Base-by-base conservation (phyloP, 1,140 invertebrate genomes). In the Bilobella aurantiaca region DNA sequence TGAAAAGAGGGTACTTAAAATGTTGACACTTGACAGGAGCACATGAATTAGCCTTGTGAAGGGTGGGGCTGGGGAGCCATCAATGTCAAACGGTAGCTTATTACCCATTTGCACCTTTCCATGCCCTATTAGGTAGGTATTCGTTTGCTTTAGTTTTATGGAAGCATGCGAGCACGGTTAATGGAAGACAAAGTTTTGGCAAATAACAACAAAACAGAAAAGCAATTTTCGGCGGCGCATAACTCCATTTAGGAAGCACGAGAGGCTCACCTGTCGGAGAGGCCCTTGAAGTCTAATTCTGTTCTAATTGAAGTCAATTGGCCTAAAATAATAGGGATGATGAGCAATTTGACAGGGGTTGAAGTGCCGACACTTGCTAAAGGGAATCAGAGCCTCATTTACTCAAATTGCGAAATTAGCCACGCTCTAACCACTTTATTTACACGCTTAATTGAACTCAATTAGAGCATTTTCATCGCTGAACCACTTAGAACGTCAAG, bases 361-460 rank as follows among this genome's bases (percentile, higher is more conserved):
- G n/a, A 53, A 53, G 14, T 53, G 49, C 49, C 49, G 49, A 53
- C 49, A 53, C 49, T 23, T 14, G 25, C 14, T 5, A 23, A 53
- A 53, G 21, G 12, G 49, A 53, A 53, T 53, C 49, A 53, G 14
- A 18, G 34, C 34, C 12, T 53, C 14, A 53, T 53, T 53, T 12
- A 53, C 14, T 16, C 23, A 53, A 53, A 42, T 5, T 53, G 49
- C 49, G 23, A 53, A 53, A 53, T 53, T 53, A 53, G 14, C 49
- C 23, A 53, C 34, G 8, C 49, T 53, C 49, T 23, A 23, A 53
- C 49, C 49, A 53, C 49, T 53, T 53, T 53, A 53, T 53, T 53
- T 53, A 53, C 49, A 53, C 49, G 49, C 49, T 53, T 53, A 53
- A 53, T 53, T 53, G 49, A 53, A 53, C 49, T 53, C 14, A 53